These are phyloP conservation scores for Aphelenchoides fujianensis DNA, from an alignment of 1,140 invertebrate genomes.

Conservation along the genomic window DNA sequence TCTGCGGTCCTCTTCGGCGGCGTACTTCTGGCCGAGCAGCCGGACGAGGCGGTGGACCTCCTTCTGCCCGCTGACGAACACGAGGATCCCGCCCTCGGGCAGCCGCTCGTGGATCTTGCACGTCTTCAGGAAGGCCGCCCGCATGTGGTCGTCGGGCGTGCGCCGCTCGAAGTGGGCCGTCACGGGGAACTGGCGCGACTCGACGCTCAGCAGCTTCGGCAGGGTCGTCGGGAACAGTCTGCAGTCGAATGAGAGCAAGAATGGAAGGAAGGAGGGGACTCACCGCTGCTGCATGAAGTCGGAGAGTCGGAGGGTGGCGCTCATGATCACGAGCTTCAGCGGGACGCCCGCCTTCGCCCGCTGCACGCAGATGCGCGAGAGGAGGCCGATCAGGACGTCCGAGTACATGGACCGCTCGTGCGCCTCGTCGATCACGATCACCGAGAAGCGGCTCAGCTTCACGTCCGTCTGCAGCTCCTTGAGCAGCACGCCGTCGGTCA, in stretches of 20 bases:
- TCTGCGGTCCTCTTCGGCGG: too few species aligned
- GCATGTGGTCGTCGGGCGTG: conserved; percentile 82
- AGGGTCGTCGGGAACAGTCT: conserved; percentile 47
- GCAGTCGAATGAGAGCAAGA: too few species aligned
- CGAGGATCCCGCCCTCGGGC: conserved; percentile 88
- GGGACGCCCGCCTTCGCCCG: conserved; percentile 50
- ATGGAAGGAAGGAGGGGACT: too few species aligned
- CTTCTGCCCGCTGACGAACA: conserved; percentile 73
- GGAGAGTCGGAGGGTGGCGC: conserved; percentile 85
- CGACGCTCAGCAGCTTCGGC: conserved; percentile 67
- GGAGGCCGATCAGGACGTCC: conserved; percentile 88
- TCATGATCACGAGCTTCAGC: conserved; percentile 91
- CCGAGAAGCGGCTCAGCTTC: conserved; percentile 83
- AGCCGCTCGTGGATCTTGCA: conserved; percentile 87
- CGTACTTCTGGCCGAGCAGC: conserved; percentile 70
- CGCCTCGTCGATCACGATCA: conserved; percentile 94
- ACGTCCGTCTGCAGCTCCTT: conserved; percentile 80
- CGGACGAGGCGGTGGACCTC: conserved; percentile 75
- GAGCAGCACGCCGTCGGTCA: conserved; percentile 98
- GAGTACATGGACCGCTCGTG: conserved; percentile 90
- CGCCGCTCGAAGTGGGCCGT: conserved; percentile 88
- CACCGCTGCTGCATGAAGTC: conserved; percentile 80
- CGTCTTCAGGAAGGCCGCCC: conserved; percentile 75
- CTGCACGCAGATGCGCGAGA: conserved; percentile 77
- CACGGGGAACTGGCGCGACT: conserved; percentile 88